Evolutionary conservation across 2,797 vertebrate species (phyloP), one percentile per base, ranked within the genome.

Genomic region (Poecilia picta): DNA sequence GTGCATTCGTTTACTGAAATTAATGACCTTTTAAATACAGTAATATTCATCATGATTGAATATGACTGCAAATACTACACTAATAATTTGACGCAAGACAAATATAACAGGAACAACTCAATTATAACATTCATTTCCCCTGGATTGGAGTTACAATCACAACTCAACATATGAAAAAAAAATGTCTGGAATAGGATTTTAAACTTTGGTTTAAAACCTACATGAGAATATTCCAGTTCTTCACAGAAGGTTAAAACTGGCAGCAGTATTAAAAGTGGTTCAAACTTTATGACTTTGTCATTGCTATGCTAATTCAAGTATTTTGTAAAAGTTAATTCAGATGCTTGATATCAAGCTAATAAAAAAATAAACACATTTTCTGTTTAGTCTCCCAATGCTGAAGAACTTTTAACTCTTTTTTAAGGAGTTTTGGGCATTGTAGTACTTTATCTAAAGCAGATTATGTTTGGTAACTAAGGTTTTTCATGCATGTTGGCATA

Each of bases 361-460:
- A 57, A 28, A 43, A 23, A 70, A 70, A 39, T 47, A 18, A 18
- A 47, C 46, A 23, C 20, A 51, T 45, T 46, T 74, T 68, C 18
- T 72, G 25, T n/a, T 68, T 64, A 72, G 64, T 73, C 43, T 82
- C 70, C 75, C 43, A 72, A 18, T 70, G 46, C 16, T 70, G 28
- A 36, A 77, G 46, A 66, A 68, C n/a, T 77, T 89, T 81, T 64
- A 74, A 80, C 72, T 23, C 23, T 68, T 77, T n/a, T 80, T 81
- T 55, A 66, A 49, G 75, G 39, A 82, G 68, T 57, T 43, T 77
- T 77, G 47, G 57, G 73, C 71, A 53, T 79, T 45, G 55, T 39
- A 74, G 57, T 49, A 72, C 31, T 53, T 25, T 10, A 49, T 20
- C 16, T 49, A 7, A 18, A 20, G 47, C 47, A 49, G 47, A 7